Conservation (phyloP, 2,888 invertebrate genomes). For the Ectobius pallidus region DNA sequence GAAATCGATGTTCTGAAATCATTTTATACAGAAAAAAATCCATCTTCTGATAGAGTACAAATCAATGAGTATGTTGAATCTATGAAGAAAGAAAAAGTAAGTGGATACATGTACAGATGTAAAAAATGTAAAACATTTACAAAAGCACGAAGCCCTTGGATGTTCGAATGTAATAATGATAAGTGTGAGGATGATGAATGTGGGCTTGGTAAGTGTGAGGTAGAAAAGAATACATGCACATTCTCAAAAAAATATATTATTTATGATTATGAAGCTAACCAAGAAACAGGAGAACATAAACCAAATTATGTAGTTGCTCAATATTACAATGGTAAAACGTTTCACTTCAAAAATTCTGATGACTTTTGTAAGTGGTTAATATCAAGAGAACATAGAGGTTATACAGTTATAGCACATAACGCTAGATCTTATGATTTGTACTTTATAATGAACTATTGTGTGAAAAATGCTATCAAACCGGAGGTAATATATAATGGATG, state of each 20-base stretch:
- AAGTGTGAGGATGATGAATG: neutral
- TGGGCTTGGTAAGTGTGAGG: neutral
- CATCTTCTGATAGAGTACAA: neutral
- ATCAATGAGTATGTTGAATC: neutral
- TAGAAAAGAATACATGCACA: neutral
- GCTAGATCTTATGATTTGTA: neutral
- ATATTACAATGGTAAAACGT: neutral
- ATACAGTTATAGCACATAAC: conserved; percentile 34
- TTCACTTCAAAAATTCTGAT: conserved; percentile 40
- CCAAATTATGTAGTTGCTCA: neutral
- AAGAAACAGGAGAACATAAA: neutral
- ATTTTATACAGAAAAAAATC: neutral
- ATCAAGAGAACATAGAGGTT: conserved; percentile 41
- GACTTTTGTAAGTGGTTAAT: no score
- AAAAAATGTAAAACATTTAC: neutral
- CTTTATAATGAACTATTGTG: neutral
- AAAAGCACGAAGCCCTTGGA: neutral
- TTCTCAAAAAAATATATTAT: neutral
- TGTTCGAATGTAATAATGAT: neutral
- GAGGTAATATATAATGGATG: neutral
- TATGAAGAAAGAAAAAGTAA: neutral
- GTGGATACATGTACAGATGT: neutral
- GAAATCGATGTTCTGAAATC: neutral
- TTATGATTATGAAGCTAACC: neutral
- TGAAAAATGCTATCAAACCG: conserved; percentile 4